A percentile compares a stretch with the other conserved stretches of the same genome.
These are phyloP conservation scores for Anableps anableps DNA, from an alignment of 2,797 vertebrate species.

Conservation along the genomic window DNA sequence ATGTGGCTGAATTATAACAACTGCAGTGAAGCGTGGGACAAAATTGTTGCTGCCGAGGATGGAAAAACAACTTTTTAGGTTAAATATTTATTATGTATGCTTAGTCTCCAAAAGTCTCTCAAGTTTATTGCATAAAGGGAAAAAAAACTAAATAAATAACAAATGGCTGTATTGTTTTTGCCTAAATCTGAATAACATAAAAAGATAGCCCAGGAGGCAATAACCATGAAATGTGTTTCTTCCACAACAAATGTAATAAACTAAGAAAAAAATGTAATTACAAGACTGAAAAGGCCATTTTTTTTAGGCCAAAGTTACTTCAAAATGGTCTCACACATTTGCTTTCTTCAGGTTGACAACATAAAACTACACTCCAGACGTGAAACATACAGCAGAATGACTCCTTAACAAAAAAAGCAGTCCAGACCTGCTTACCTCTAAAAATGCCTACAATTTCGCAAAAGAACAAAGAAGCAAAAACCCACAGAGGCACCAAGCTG, in stretches of 20 bases:
- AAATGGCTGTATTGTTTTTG: neutral
- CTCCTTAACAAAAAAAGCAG: neutral
- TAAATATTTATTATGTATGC: neutral
- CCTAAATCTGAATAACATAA: neutral
- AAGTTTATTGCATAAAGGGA: neutral
- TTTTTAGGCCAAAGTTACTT: neutral
- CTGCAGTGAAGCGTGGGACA: neutral
- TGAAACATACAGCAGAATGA: neutral
- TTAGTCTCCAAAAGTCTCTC: neutral
- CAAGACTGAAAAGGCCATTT: neutral
- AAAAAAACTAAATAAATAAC: neutral
- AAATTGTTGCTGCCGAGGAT: neutral
- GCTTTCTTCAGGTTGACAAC: neutral
- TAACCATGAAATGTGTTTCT: neutral
- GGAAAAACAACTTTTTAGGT: neutral
- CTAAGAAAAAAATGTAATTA: neutral
- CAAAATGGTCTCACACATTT: neutral
- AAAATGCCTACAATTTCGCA: constrained; percentile 1
- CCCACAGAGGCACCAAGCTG: neutral
- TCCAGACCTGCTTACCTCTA: neutral
- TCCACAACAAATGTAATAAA: neutral
- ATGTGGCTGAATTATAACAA: neutral
- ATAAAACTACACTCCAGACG: neutral
- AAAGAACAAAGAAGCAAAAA: neutral
- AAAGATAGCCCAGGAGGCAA: neutral